Evolutionary conservation across 2,888 invertebrate species (phyloP), one percentile per base, ranked within the genome.

Genomic region (Cetonia aurata): DNA sequence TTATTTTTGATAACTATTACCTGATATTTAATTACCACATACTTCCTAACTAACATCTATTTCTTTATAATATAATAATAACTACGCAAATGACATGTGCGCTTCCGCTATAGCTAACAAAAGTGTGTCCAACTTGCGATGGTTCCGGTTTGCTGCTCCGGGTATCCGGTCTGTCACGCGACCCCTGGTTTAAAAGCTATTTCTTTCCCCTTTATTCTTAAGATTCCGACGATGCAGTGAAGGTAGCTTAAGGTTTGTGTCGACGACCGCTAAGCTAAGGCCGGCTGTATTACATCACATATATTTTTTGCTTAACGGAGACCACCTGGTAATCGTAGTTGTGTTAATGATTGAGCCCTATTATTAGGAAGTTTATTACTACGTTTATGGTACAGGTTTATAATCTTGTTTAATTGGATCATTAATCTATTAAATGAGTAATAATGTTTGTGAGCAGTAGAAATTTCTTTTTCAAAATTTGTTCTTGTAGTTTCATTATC

Each of bases 111-210:
- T 50, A 25, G 60, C 42, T 50, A 33, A 60, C 42, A 15, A 60
- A 17, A 50, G 69, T 52, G 69, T 69, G 69, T 53, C 42, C n/a
- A 50, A 31, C 69, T 41, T 60, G 50, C 59, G 69, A 42, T 42
- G 66, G 73, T 74, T 73, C 71, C 70, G 71, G 69, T 70, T 68
- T 72, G 69, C 37, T 72, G 70, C 55, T 67, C 52, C 42, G 56
- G 37, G 68, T 69, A 67, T 75, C 75, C 75, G 75, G 71, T 70
- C 41, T 72, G 75, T 75, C 73, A 73, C 72, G 72, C 72, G 68
- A 48, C 73, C 25, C 25, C 55, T 44, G 71, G 59, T 55, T 62
- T 52, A 56, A 57, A 65, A 72, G 70, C 67, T 59, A 59, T 67
- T 57, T 52, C 57, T 67, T 57, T 52, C 57, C 60, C 37, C 19